Conservation (phyloP, 2,888 invertebrate genomes). For the Tiliacea aurago region DNA sequence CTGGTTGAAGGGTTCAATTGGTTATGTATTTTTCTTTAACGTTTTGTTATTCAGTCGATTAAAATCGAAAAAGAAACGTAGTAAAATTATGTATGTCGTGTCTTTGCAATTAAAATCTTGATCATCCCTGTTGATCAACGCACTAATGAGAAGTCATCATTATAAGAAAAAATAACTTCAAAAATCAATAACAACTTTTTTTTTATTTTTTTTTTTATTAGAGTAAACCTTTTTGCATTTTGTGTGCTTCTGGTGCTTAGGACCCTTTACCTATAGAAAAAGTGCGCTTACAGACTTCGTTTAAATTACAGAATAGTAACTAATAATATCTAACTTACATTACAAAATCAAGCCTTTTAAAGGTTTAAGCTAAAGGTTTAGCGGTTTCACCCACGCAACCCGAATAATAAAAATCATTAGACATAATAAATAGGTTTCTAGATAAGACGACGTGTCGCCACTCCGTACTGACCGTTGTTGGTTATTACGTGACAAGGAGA, state of each 20-base stretch:
- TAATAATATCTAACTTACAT: neutral
- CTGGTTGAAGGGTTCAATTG: conserved; percentile 39
- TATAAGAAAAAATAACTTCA: neutral
- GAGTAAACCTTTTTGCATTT: neutral
- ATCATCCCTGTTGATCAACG: neutral
- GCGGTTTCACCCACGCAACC: conserved; percentile 68
- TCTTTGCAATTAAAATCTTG: neutral
- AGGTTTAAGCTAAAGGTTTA: conserved; percentile 51
- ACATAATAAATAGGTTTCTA: conserved; percentile 84
- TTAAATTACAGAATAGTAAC: neutral
- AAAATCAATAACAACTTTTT: too few relatives aligned
- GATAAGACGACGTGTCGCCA: conserved; percentile 86
- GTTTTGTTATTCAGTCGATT: neutral
- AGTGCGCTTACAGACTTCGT: neutral
- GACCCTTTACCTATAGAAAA: neutral
- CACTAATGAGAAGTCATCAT: neutral
- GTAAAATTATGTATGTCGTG: neutral
- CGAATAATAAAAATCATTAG: conserved; percentile 81
- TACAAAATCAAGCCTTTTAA: neutral
- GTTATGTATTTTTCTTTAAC: neutral
- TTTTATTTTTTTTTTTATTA: too few relatives aligned
- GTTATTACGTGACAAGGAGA: conserved; percentile 67
- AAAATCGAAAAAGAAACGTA: neutral
- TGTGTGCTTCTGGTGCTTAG: too few relatives aligned
- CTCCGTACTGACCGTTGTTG: conserved; percentile 73